phyloP scores from a whole-genome alignment of 2,113 vertebrate genomes.

The Coracopsis vasa region DNA sequence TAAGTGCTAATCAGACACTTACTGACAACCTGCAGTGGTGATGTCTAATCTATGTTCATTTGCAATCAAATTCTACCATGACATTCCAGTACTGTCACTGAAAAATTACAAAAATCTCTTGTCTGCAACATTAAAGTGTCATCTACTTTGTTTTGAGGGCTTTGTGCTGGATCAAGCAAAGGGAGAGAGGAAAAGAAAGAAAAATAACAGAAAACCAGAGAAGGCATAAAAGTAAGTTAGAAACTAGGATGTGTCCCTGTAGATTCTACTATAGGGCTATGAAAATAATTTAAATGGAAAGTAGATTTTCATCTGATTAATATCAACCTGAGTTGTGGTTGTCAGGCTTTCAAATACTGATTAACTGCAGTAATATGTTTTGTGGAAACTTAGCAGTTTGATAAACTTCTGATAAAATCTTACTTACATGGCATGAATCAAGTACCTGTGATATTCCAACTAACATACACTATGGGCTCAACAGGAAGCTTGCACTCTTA shows the following conservation, averaged over 20 bases:
- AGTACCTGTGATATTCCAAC: not conserved
- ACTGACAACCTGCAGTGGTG: not conserved
- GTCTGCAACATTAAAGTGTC: not conserved
- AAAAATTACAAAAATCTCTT: not conserved
- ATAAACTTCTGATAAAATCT: not conserved
- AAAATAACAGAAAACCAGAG: not conserved
- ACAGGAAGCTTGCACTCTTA: not conserved
- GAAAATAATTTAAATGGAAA: not conserved
- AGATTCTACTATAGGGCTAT: not conserved
- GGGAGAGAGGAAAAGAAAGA: fast-evolving
- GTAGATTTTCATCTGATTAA: not conserved
- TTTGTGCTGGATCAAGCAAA: not conserved
- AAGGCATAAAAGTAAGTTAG: not conserved
- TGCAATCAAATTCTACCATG: not conserved
- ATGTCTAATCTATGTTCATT: not conserved
- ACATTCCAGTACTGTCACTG: not conserved
- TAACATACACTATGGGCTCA: not conserved
- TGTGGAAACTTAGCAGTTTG: not conserved
- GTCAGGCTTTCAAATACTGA: not conserved
- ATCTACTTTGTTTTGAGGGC: not conserved
- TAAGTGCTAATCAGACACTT: slow-evolving; percentile 15
- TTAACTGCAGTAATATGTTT: not conserved
- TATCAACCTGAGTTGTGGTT: not conserved
- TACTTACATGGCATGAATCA: not conserved
- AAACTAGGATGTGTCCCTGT: not conserved